A percentile compares a stretch with the other conserved stretches of the same genome.
Conservation (phyloP, 2,888 invertebrate genomes). For the Cephus runcator region DNA sequence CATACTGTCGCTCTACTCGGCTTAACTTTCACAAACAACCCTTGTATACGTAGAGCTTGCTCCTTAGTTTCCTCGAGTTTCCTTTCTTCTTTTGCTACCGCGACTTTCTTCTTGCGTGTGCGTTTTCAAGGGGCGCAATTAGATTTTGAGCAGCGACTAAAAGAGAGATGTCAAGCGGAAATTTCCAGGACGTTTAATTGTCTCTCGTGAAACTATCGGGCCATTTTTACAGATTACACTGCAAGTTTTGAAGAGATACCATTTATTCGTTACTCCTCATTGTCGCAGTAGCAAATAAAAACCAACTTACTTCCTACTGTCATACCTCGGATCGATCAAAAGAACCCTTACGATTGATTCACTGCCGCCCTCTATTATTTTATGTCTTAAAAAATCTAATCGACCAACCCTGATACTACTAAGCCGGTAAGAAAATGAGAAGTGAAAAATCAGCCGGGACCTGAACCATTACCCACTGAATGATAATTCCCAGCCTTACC, state of each 20-base stretch:
- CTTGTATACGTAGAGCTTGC: neutral
- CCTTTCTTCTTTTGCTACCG: neutral
- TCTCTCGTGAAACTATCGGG: neutral
- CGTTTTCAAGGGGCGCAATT: neutral
- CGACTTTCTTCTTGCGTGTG: neutral
- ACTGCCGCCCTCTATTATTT: neutral
- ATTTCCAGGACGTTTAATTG: neutral
- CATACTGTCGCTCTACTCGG: neutral
- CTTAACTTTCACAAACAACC: neutral
- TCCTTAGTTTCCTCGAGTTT: neutral
- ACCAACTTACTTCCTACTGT: neutral
- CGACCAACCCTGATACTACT: neutral
- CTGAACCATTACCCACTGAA: neutral
- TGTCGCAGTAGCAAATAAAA: neutral
- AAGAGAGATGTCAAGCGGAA: neutral
- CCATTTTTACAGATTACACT: neutral
- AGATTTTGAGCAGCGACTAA: neutral
- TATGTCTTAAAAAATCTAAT: neutral
- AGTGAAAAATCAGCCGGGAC: neutral
- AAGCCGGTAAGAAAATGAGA: neutral
- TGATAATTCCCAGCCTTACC: neutral
- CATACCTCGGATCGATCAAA: neutral
- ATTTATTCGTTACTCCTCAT: neutral
- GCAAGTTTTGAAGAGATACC: neutral
- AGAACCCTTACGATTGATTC: neutral